These are phyloP conservation scores for Syrphus vitripennis DNA, from an alignment of 2,888 invertebrate genomes.

Conservation along the genomic window DNA sequence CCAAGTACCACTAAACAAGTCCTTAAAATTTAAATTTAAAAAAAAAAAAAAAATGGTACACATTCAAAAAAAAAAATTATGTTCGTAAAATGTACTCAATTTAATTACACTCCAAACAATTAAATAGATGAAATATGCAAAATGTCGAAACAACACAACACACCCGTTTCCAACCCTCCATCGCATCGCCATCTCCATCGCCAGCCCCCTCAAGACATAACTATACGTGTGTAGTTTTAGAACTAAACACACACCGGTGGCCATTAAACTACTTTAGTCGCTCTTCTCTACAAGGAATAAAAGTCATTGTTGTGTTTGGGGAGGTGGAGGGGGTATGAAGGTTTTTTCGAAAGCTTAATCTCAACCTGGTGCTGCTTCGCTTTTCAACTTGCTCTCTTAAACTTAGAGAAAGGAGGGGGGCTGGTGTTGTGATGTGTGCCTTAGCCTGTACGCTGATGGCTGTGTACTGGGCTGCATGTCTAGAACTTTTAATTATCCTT, in stretches of 20 bases:
- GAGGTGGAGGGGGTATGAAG: background rate
- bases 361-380: conserved; percentile 16
- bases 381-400: background rate
- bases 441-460: background rate
- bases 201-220: background rate
- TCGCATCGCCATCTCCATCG: background rate
- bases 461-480: conserved; percentile 53
- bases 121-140: conserved; percentile 61
- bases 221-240: conserved; percentile 40
- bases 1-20: background rate
- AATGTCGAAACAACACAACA: conserved; percentile 36
- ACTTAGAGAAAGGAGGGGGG: background rate
- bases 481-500: conserved; percentile 71
- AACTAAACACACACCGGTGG: conserved; percentile 53
- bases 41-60: conserved; percentile 30
- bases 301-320: conserved; percentile 7
- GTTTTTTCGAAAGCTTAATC: conserved; percentile 30
- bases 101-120: conserved; percentile 62
- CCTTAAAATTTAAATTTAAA: background rate
- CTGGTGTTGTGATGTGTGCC: background rate
- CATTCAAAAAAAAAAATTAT: conserved; percentile 13
- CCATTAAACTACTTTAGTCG: conserved; percentile 26
- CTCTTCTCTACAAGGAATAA: conserved; percentile 25
- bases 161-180: background rate
- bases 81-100: conserved; percentile 33